Percentiles rank a stretch among this genome's conserved stretches.
Conservation (phyloP, 2,797 vertebrate genomes). For the Trichosurus vulpecula region DNA sequence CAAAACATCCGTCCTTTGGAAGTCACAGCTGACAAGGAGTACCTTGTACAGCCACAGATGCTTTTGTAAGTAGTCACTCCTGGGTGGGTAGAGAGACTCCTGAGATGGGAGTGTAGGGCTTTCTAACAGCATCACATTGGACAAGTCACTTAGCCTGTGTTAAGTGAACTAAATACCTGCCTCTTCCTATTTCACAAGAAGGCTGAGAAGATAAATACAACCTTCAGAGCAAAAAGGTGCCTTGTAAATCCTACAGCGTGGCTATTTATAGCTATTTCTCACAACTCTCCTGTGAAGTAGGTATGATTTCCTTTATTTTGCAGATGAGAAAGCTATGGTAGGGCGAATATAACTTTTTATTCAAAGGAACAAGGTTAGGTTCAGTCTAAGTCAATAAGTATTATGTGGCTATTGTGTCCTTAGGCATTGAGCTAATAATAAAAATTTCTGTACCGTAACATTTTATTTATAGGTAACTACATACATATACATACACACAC, state of each 20-base stretch:
- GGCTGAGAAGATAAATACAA: conserved; percentile 44
- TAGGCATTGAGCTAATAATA: neutral
- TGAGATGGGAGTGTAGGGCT: conserved; percentile 29
- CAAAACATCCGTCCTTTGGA: neutral
- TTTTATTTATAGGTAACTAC: neutral
- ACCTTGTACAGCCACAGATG: neutral
- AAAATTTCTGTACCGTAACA: neutral
- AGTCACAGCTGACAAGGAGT: neutral
- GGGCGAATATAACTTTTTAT: neutral
- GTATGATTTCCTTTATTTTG: conserved; percentile 43
- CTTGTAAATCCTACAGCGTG: conserved; percentile 44
- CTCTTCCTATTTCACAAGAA: conserved; percentile 23
- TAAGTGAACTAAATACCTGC: conserved; percentile 33
- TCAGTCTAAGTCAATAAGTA: conserved; percentile 12
- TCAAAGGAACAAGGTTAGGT: conserved; percentile 1
- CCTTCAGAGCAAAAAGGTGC: conserved; percentile 39
- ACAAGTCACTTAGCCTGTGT: conserved; percentile 7
- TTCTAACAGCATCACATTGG: conserved; percentile 19
- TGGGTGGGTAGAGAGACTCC: neutral
- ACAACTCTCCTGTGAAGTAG: conserved; percentile 32
- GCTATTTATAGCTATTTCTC: conserved; percentile 60
- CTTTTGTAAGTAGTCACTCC: neutral
- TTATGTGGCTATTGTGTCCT: conserved; percentile 7
- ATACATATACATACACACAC: too few relatives aligned
- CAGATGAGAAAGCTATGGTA: conserved; percentile 12